Percentiles rank a stretch among this genome's conserved stretches.
phyloP scores from a whole-genome alignment of 2,113 vertebrate species.

The Meleagris gallopavo region DNA sequence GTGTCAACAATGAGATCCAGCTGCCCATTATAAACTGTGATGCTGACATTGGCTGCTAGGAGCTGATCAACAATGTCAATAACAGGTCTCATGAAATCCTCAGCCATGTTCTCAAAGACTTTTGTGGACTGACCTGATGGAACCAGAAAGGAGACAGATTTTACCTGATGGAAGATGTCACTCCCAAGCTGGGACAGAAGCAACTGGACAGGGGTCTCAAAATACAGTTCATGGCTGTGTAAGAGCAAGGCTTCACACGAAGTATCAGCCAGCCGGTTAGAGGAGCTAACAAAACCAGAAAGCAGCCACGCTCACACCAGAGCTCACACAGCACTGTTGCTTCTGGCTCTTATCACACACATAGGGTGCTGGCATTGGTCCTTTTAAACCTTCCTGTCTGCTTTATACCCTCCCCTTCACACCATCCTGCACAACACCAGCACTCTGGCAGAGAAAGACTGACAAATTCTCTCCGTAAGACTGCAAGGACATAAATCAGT shows the following conservation, averaged over 20 bases:
- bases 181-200: not conserved
- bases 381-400: not conserved
- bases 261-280: not conserved
- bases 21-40: constrained; percentile 94
- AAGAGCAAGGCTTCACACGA: not conserved
- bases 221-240: not conserved
- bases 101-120: constrained; percentile 89
- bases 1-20: constrained; percentile 98
- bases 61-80: constrained; percentile 87
- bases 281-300: not conserved
- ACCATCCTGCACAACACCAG: not conserved
- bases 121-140: constrained; percentile 83
- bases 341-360: not conserved
- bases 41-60: constrained; percentile 85
- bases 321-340: not conserved
- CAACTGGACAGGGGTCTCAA: not conserved
- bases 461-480: not conserved
- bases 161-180: not conserved
- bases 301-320: not conserved
- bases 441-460: not conserved
- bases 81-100: constrained; percentile 94
- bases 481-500: not conserved
- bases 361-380: not conserved
- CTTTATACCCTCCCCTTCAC: not conserved
- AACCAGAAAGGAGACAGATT: not conserved